Evolutionary conservation across 2,797 vertebrate genomes (phyloP).

Genomic region (Myoxocephalus aenaeus): DNA sequence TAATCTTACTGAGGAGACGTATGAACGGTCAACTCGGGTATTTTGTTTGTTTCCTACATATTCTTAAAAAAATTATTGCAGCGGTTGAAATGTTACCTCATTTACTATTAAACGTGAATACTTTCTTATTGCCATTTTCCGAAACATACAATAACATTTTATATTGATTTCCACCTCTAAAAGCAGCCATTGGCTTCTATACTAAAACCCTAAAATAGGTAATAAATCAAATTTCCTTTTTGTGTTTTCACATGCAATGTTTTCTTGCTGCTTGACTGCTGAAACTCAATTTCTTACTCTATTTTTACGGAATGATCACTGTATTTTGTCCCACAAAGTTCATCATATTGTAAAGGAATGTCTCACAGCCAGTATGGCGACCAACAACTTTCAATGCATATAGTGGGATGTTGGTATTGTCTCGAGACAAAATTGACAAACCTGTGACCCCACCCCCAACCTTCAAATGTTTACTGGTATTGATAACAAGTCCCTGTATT

Average conservation of each 20-base stretch:
- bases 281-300: background rate
- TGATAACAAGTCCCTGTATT: background rate
- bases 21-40: conserved; percentile 1
- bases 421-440: background rate
- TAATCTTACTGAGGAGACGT: conserved; percentile 26
- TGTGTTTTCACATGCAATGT: background rate
- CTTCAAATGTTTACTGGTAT: background rate
- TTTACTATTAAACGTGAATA: conserved; percentile 4
- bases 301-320: background rate
- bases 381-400: background rate
- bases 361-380: background rate
- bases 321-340: background rate
- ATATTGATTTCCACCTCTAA: conserved; percentile 8
- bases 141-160: background rate
- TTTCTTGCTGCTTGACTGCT: background rate
- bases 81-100: background rate
- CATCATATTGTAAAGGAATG: background rate
- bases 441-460: background rate
- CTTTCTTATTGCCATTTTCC: conserved; percentile 26
- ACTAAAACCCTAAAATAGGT: background rate
- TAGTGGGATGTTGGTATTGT: background rate
- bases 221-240: background rate
- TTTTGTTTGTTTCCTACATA: background rate
- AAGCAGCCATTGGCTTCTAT: background rate
- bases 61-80: background rate